phyloP scores from a whole-genome alignment of 92 coral and sea anemone genomes.

The Anthopleura xanthogrammica region DNA sequence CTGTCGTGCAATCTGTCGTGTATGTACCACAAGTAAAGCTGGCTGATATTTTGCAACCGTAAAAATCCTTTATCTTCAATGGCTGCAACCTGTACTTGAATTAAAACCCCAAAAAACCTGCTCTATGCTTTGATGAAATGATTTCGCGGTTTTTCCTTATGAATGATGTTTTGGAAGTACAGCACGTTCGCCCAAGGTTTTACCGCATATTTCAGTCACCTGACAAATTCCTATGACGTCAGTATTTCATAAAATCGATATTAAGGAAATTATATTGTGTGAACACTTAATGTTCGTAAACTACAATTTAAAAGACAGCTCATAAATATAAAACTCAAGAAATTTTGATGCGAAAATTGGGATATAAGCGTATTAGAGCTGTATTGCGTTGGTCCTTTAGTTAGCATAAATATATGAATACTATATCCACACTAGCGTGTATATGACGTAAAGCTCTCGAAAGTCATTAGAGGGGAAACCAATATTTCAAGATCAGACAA shows the following conservation, averaged over 20 bases:
- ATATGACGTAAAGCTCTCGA: neutral
- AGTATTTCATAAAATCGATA: neutral
- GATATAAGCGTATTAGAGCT: neutral
- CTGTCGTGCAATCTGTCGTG: too few species aligned
- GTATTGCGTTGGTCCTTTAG: neutral
- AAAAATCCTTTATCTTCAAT: too few species aligned
- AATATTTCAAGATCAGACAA: neutral
- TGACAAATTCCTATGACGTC: neutral
- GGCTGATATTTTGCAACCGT: too few species aligned
- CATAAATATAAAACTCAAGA: too few species aligned
- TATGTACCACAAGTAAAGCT: too few species aligned
- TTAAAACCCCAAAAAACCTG: neutral
- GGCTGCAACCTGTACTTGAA: neutral
- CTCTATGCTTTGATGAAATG: neutral
- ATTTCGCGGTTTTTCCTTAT: neutral
- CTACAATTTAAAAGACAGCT: neutral
- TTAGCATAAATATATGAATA: neutral
- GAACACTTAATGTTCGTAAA: neutral
- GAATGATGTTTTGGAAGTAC: neutral
- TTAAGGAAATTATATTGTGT: neutral
- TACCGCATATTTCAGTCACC: neutral
- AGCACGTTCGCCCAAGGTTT: neutral
- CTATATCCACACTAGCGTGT: neutral
- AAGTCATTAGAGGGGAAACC: neutral
- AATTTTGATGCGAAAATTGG: neutral